Percentiles rank a stretch among this genome's conserved stretches.
phyloP scores from a whole-genome alignment of 2,113 vertebrate genomes.

The Typhlomys cinereus region DNA sequence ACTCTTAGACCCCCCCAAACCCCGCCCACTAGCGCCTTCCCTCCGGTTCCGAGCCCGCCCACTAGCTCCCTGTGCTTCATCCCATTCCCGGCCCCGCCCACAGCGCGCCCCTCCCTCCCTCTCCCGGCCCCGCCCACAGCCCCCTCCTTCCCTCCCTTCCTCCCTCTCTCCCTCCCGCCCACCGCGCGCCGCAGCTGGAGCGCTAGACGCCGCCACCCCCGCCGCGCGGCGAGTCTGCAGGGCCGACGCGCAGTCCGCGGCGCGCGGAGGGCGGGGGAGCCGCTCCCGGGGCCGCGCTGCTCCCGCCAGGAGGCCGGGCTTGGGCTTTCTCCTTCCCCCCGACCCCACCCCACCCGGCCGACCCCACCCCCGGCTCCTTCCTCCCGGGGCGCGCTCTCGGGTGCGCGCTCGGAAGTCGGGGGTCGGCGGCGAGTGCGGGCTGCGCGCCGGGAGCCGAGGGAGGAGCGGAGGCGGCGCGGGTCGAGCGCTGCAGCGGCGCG shows the following conservation, averaged over 20 bases:
- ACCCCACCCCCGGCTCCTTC: slow-evolving; percentile 67
- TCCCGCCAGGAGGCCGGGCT: slow-evolving; percentile 19
- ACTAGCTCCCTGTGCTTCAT: too few relatives aligned
- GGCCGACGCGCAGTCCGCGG: neutral
- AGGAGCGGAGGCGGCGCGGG: slow-evolving; percentile 49
- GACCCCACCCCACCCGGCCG: slow-evolving; percentile 60
- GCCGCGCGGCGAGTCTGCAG: neutral
- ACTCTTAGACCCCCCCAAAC: too few relatives aligned
- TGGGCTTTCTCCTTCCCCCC: neutral
- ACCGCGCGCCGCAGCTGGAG: neutral
- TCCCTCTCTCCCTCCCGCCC: neutral
- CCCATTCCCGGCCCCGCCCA: too few relatives aligned
- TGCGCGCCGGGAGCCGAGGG: neutral
- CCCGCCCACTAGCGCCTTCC: too few relatives aligned
- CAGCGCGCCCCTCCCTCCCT: neutral
- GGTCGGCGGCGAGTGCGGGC: slow-evolving; percentile 48
- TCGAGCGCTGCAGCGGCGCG: neutral
- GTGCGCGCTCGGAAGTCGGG: slow-evolving; percentile 76
- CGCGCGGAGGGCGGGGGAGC: slow-evolving; percentile 37
- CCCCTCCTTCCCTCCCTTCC: neutral
- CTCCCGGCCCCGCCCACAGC: neutral
- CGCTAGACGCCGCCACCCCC: neutral
- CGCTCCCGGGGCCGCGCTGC: neutral
- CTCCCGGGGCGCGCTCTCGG: slow-evolving; percentile 68
- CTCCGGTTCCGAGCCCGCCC: too few relatives aligned